Base-by-base conservation (phyloP, 1,140 invertebrate species). In the Macrobrachium nipponense region DNA sequence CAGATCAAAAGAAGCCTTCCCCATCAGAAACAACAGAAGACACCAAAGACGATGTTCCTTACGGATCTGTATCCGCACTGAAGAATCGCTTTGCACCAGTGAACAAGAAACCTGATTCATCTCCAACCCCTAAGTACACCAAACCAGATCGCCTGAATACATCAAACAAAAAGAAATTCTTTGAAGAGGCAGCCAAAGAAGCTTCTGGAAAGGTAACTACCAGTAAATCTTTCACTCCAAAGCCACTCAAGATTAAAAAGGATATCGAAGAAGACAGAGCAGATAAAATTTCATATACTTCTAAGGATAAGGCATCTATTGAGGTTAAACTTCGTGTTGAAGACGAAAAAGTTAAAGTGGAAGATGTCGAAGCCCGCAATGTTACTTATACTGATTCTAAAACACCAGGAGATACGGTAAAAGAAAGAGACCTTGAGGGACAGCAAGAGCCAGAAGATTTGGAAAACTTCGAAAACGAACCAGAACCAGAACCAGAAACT, bases 51-150 rank as follows among this genome's bases (percentile, higher is more conserved):
- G 27, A 64, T 68, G 73, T 87, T 44, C 88, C 86, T 14, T 85
- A 84, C 61, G 88, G 88, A 8, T 87, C 88, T 18, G 88, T 89
- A 43, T 81, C 88, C 43, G 82, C 88, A 12, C 80, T 89, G 43
- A 89, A 89, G 72, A 83, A 85, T 70, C 59, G 85, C 15, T 87
- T 89, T 51, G 72, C 78, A 59, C 80, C 88, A 2, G 68, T 14
- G 4, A 6, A 15, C 59, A 58, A n/a, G 27, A 82, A 80, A 44
- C 82, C 72, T 64, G 77, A 72, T 11, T 68, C 77, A 80, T 76
- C 80, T 8, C 36, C 82, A 75, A 20, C 64, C n/a, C 20, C 75
- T 18, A 73, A 73, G 51, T 14, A 80, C n/a, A 51, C 36, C 77
- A 60, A 60, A 73, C 82, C 81, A 68, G 76, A 89, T 70, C 85